Conservation (phyloP, 2,797 vertebrate species). For the Arnoldichthys spilopterus region DNA sequence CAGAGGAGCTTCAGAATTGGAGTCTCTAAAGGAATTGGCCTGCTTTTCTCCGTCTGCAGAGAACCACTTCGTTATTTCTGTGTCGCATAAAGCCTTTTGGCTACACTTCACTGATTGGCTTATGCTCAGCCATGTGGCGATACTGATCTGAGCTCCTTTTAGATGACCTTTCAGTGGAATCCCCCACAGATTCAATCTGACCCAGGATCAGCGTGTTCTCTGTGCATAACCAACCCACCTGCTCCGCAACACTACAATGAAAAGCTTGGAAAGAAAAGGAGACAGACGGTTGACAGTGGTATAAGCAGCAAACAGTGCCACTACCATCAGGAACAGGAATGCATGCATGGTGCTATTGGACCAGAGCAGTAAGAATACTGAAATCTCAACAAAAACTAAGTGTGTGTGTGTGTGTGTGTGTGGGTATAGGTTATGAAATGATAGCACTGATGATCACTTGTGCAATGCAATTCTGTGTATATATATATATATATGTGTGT, state of each 20-base stretch:
- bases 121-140: conserved; percentile 20
- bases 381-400: no score
- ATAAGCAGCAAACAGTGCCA: not conserved
- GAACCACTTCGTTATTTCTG: conserved; percentile 44
- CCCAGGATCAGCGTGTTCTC: conserved; percentile 15
- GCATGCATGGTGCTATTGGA: not conserved
- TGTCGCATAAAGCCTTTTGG: conserved; percentile 47
- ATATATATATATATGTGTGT: no score
- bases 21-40: conserved; percentile 33
- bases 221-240: conserved; percentile 6
- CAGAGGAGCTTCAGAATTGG: conserved; percentile 24
- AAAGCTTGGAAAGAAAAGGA: not conserved
- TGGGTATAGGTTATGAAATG: no score
- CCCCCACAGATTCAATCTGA: conserved; percentile 31
- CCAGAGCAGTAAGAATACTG: not conserved
- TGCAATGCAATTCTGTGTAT: no score
- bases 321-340: not conserved
- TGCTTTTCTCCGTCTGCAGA: conserved; percentile 39
- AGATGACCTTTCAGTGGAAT: conserved; percentile 57
- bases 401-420: no score
- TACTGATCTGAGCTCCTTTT: conserved; percentile 38
- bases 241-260: conserved; percentile 16
- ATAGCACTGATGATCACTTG: no score
- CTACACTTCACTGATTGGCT: conserved; percentile 50
- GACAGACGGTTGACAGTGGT: not conserved